These are phyloP conservation scores for Apis dorsata DNA, from an alignment of 1,140 invertebrate genomes.

Conservation along the genomic window DNA sequence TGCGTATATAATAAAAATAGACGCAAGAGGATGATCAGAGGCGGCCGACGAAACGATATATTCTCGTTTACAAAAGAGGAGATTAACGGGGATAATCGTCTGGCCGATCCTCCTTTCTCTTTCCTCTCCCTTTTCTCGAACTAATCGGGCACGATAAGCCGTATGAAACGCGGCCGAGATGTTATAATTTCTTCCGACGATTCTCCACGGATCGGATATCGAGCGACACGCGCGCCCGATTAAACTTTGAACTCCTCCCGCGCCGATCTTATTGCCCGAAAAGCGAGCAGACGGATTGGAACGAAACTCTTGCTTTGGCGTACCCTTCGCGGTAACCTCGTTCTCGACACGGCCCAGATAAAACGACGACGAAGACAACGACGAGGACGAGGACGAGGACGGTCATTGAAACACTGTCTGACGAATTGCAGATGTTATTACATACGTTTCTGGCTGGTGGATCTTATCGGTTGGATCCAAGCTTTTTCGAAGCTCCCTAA, in stretches of 20 bases:
- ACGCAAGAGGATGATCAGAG: not conserved
- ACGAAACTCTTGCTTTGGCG: not conserved
- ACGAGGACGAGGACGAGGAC: not conserved
- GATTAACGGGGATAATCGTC: constrained; percentile 8
- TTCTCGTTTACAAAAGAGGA: constrained; percentile 10
- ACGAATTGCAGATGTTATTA: constrained; percentile 31
- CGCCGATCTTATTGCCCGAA: no score
- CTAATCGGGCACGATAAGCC: not conserved
- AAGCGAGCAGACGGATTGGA: no score
- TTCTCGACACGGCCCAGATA: constrained; percentile 17
- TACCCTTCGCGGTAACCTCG: not conserved
- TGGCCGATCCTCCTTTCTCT: not conserved
- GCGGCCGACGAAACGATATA: not conserved
- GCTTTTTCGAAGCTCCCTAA: not conserved
- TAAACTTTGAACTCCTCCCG: no score
- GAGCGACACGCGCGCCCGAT: no score
- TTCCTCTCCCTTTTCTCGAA: not conserved
- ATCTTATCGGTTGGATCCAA: constrained; percentile 41
- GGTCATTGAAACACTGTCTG: not conserved
- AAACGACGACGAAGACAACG: not conserved
- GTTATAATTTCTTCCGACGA: no score
- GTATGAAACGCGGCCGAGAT: not conserved
- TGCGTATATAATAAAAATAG: not conserved
- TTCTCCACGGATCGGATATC: no score
- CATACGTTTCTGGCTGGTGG: constrained; percentile 24